Base-by-base conservation (phyloP, 2,797 vertebrate genomes). In the Forpus xanthops region DNA sequence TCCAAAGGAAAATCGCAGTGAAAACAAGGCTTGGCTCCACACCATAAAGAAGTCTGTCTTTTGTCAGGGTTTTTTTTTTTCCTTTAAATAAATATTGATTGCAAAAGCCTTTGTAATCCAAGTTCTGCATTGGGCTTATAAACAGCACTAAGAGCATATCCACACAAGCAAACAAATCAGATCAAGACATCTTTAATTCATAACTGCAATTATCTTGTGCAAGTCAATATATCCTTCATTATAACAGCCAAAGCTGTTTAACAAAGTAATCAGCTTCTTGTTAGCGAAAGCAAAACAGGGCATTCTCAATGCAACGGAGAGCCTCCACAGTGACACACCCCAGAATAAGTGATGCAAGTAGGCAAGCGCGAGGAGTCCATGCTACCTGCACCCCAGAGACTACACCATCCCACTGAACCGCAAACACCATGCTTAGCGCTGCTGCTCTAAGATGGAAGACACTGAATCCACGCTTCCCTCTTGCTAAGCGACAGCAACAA, bases 111-210 rank as follows among this genome's bases (percentile, higher is more conserved):
- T 52, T 70, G 24, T 35, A 93, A 91, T 81, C 66, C 66, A 86
- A 84, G 55, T 82, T 93, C 82, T 82, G 25, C 47, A 30, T 3
- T 42, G 58, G 30, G 31, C 4, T 89, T 81, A 75, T 5, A 75
- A 92, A 65, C 35, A 80, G 60, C 83, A 89, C 37, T 42, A 87
- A 85, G 41, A 85, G 31, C 50, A 33, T 4, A 91, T 42, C 73
- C 76, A 35, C 76, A 47, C 53, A 78, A 73, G 82, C 11, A 86
- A n/a, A 67, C 21, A 79, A 76, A 95, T 30, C 58, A 85, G 81
- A 85, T 25, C 31, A 82, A 95, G 23, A 18, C 71, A 93, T 87
- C 82, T 94, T 88, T 92, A 94, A 94, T 94, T 94, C 76, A 93
- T 75, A 91, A 72, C 70, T 74, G 30, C 87, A 89, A 87, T 95